Evolutionary conservation across 2,888 invertebrate species (phyloP).

Genomic region (Eristalis intricaria): DNA sequence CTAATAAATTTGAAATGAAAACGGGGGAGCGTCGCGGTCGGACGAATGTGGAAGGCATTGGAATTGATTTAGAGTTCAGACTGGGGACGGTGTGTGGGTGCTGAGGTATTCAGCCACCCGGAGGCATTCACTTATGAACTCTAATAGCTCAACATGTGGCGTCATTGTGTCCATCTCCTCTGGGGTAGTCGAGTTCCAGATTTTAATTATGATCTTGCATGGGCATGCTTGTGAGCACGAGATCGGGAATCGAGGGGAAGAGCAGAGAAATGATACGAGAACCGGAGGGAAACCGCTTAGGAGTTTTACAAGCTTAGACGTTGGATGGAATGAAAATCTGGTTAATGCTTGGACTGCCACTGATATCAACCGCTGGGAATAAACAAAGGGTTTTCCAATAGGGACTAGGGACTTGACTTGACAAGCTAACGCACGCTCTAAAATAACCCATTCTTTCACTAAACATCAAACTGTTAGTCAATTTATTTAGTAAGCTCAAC

Average conservation of each 20-base stretch:
- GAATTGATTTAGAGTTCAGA: constrained; percentile 57
- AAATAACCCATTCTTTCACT: no score
- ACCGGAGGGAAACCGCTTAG: no score
- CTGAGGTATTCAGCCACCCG: constrained; percentile 31
- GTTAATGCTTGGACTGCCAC: no score
- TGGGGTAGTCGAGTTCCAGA: neutral
- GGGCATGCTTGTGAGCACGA: neutral
- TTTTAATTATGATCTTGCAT: constrained; percentile 12
- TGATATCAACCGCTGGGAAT: no score
- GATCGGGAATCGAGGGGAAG: neutral
- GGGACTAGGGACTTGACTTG: no score
- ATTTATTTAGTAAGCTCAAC: no score
- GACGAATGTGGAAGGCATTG: constrained; percentile 20
- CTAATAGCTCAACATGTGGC: constrained; percentile 69
- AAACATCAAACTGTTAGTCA: no score
- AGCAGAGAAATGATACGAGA: no score
- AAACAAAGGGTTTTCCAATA: no score
- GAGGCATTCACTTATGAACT: constrained; percentile 60
- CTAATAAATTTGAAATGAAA: constrained; percentile 62
- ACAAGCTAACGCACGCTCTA: no score
- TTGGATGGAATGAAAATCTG: no score
- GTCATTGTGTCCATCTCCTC: constrained; percentile 52
- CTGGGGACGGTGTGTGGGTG: constrained; percentile 46
- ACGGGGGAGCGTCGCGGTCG: neutral
- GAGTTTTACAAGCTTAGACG: no score